Evolutionary conservation across 2,797 vertebrate species (phyloP).

Genomic region (Pantherophis alleghaniensis): DNA sequence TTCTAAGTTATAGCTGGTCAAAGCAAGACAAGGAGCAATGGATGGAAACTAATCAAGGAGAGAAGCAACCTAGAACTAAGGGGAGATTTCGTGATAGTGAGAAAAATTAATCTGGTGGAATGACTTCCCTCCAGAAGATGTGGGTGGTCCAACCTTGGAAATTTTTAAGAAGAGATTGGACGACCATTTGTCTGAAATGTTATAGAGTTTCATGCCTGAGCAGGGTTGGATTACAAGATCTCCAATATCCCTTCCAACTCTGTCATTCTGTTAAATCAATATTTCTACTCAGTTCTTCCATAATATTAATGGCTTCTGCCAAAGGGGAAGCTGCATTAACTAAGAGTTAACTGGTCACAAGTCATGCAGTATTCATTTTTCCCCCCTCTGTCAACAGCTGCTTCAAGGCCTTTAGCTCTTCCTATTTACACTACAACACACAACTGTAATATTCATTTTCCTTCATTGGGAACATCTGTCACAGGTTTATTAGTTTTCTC

Average conservation of each 20-base stretch:
- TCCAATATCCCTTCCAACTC: neutral
- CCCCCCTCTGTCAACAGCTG: conserved; percentile 16
- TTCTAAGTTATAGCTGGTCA: neutral
- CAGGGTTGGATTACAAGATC: neutral
- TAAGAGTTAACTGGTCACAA: conserved; percentile 29
- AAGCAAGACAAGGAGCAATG: no score
- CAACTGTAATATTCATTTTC: conserved; percentile 19
- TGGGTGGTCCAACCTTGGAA: no score
- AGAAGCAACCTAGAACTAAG: no score
- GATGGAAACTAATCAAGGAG: no score
- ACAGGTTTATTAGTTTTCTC: conserved; percentile 1
- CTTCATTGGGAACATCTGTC: conserved; percentile 26
- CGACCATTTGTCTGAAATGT: neutral
- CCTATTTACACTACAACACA: conserved; percentile 28
- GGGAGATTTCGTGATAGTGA: no score
- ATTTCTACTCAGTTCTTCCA: neutral
- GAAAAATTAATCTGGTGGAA: no score
- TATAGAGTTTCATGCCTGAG: neutral
- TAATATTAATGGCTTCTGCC: neutral
- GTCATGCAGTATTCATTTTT: neutral
- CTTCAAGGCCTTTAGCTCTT: conserved; percentile 25
- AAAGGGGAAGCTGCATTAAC: neutral
- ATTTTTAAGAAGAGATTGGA: neutral
- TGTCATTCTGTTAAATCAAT: neutral
- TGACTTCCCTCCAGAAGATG: no score